A percentile compares a stretch with the other conserved stretches of the same genome.
Evolutionary conservation across 2,888 invertebrate species (phyloP).

Genomic region (Invenusta paracnida): DNA sequence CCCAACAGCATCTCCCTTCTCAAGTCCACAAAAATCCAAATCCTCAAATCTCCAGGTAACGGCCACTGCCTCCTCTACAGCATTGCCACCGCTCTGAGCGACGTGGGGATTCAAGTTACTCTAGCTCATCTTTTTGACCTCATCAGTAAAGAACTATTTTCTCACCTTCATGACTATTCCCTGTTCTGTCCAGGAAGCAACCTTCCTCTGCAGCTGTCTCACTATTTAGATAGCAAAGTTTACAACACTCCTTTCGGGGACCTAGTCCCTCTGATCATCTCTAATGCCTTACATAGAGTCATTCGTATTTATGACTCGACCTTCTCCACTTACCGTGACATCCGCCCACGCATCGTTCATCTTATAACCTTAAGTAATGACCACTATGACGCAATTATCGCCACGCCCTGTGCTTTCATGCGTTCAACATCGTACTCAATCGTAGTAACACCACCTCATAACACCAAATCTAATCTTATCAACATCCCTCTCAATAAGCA

Average conservation of each 20-base stretch:
- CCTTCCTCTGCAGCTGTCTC: constrained; percentile 18
- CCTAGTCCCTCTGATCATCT: constrained; percentile 12
- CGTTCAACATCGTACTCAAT: no score
- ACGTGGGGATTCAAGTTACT: background rate
- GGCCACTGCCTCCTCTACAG: constrained; percentile 28
- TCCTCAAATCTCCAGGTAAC: background rate
- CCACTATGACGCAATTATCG: constrained; percentile 19
- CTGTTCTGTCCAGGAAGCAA: constrained; percentile 29
- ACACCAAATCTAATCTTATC: background rate
- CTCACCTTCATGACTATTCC: background rate
- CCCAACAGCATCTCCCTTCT: constrained; percentile 6
- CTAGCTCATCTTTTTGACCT: background rate
- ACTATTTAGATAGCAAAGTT: background rate
- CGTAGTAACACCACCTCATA: background rate
- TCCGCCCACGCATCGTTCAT: constrained; percentile 16
- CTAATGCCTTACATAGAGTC: constrained; percentile 7
- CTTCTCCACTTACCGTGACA: background rate
- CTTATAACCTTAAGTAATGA: background rate
- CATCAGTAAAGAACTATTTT: background rate
- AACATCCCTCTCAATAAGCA: background rate
- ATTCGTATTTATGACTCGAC: constrained; percentile 15
- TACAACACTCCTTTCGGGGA: background rate
- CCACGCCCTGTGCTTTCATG: constrained; percentile 19
- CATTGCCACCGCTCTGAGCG: constrained; percentile 3
- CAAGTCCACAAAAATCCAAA: constrained; percentile 2